Percentiles rank a stretch among this genome's conserved stretches.
Evolutionary conservation across 2,113 vertebrate species (phyloP).

Genomic region (Pleuronectes platessa): DNA sequence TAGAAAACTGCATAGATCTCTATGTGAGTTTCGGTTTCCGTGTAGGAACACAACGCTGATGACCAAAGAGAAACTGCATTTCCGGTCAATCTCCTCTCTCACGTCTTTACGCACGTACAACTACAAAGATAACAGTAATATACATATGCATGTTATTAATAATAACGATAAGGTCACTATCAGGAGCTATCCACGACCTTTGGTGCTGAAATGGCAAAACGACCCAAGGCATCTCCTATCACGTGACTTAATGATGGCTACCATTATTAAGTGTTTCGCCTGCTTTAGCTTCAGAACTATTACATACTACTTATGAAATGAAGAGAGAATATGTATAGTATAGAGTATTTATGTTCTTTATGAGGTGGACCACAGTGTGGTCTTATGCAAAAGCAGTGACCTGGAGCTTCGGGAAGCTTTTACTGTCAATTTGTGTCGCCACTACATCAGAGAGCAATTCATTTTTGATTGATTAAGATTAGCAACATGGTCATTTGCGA

Average conservation of each 20-base stretch:
- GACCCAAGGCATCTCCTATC: constrained; percentile 20
- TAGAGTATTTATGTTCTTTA: no score
- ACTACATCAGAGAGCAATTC: no score
- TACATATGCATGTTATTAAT: not conserved
- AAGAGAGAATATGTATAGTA: not conserved
- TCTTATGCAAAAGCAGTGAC: no score
- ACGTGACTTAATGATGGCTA: constrained; percentile 37
- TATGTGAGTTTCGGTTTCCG: not conserved
- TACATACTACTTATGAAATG: not conserved
- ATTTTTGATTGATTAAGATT: no score
- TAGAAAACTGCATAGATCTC: no score
- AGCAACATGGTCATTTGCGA: no score
- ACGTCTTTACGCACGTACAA: constrained; percentile 9
- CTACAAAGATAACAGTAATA: not conserved
- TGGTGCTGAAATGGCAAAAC: constrained; percentile 80
- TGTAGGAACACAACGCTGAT: not conserved
- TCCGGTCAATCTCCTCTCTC: not conserved
- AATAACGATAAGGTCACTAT: not conserved
- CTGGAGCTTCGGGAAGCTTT: no score
- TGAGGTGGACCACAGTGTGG: no score
- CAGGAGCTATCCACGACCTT: constrained; percentile 79
- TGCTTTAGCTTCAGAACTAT: not conserved
- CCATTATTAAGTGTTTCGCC: not conserved
- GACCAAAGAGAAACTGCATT: not conserved
- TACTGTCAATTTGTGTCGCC: no score